Evolutionary conservation across 2,888 invertebrate species (phyloP), one percentile per base, ranked within the genome.

Genomic region (Brachypterus glaber): DNA sequence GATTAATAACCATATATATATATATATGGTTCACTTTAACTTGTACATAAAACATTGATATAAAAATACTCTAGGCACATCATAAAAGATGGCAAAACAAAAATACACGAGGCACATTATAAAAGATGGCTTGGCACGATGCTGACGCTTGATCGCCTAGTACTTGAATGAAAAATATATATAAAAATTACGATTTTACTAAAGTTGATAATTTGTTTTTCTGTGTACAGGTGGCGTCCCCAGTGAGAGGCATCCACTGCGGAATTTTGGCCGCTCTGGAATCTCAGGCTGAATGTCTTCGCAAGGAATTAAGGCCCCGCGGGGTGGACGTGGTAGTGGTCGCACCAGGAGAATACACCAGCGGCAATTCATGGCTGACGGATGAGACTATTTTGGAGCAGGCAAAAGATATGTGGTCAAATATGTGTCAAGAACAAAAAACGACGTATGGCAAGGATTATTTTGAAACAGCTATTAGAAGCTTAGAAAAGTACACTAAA

Each of bases 251-350:
- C 14, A 79, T 88, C 35, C 87, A 90, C 60, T 83, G 86, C 43
- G 82, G 85, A 33, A 73, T 79, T 3, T 70, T 83, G 49, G 81
- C 82, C 30, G 90, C 84, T 1, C 69, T 89, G 5, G 88, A 89
- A 60, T 81, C 83, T 7, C 77, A 88, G 57, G 82, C 82, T 13
- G 76, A 80, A 44, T 87, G 86, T 56, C 70, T 89, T 37, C 76
- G 89, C 29, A 73, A 85, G 50, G 88, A 89, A 63, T 35, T 57
- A 30, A 51, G 53, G 42, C 37, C 77, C 35, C 76, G 86, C 58
- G 82, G 84, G 32, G 88, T 89, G 8, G 82, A 87, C 59, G 86
- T 89, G 11, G 79, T 85, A 33, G 76, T 87, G 15, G 82, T 90
- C 24, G 86, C 88, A 47, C 84, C 88, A 26, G 88, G 89, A 27